Conservation (phyloP, 2,888 invertebrate genomes). For the Drosophila nr. fundita region DNA sequence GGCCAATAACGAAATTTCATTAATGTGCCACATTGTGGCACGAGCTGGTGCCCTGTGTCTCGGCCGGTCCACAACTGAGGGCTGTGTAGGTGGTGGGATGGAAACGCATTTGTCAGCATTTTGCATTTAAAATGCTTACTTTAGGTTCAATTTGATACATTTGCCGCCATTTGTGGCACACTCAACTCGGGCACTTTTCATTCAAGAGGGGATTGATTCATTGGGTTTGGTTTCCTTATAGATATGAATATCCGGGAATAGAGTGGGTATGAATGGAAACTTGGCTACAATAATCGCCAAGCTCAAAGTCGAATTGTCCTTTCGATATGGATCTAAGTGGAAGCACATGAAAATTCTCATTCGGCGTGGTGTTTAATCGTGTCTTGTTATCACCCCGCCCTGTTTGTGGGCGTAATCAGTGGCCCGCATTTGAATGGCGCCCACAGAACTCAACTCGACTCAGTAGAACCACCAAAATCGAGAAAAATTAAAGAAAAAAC, state of each 20-base stretch:
- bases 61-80: not conserved
- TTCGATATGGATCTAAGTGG: not conserved
- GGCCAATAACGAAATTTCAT: slow-evolving; percentile 75
- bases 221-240: not conserved
- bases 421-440: slow-evolving; percentile 64
- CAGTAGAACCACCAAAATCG: not conserved
- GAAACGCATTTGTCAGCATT: slow-evolving; percentile 76
- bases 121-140: slow-evolving; percentile 71
- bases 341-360: not conserved
- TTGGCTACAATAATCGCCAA: not conserved
- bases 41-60: slow-evolving; percentile 21
- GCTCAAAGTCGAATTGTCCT: not conserved
- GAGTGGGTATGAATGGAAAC: not conserved
- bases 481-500: not conserved
- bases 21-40: slow-evolving; percentile 67
- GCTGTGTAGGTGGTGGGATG: slow-evolving; percentile 25
- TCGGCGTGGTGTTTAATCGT: slow-evolving; percentile 15
- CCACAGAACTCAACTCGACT: slow-evolving; percentile 7
- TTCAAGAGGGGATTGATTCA: slow-evolving; percentile 9
- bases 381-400: not conserved
- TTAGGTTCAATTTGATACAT: slow-evolving; percentile 62
- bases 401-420: slow-evolving; percentile 53
- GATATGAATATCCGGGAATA: not conserved
- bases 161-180: slow-evolving; percentile 65
- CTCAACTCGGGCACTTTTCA: slow-evolving; percentile 32